These are phyloP conservation scores for Cephus runcator DNA, from an alignment of 2,888 invertebrate genomes.

Conservation along the genomic window DNA sequence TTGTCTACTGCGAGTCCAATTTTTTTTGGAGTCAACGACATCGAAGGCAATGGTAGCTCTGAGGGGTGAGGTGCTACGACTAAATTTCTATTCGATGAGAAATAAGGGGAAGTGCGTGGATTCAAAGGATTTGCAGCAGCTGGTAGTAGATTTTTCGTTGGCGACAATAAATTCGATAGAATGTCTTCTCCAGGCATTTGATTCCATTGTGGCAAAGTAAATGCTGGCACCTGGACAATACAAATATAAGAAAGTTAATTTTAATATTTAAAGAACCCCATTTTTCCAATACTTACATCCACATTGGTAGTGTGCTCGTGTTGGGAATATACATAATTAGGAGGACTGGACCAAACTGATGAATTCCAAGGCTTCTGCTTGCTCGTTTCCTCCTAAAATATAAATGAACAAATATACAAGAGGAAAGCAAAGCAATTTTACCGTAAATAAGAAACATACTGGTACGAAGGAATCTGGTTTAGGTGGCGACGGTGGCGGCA, in stretches of 20 bases:
- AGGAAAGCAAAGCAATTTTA: neutral
- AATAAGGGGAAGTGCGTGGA: constrained; percentile 56
- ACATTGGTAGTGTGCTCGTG: constrained; percentile 48
- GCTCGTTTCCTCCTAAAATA: constrained; percentile 28
- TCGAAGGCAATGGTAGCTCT: constrained; percentile 58
- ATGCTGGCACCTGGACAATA: constrained; percentile 49
- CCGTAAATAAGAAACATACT: constrained; percentile 18
- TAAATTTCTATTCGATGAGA: constrained; percentile 39
- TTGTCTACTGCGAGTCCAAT: neutral
- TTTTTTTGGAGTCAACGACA: constrained; percentile 55
- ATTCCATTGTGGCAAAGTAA: constrained; percentile 53
- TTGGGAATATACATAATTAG: constrained; percentile 48
- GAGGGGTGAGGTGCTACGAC: constrained; percentile 62
- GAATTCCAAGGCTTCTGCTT: constrained; percentile 50
- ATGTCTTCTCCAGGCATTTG: constrained; percentile 41
- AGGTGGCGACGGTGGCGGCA: constrained; percentile 52
- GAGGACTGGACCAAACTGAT: constrained; percentile 57
- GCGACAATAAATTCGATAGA: constrained; percentile 52
- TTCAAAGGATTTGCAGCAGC: constrained; percentile 59
- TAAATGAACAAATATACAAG: neutral
- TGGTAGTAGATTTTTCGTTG: constrained; percentile 55
- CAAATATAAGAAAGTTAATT: constrained; percentile 9
- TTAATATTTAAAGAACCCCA: neutral
- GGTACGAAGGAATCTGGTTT: constrained; percentile 62
- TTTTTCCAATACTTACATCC: constrained; percentile 35